Conservation (phyloP, 2,113 vertebrate species). For the Pitta sordida region DNA sequence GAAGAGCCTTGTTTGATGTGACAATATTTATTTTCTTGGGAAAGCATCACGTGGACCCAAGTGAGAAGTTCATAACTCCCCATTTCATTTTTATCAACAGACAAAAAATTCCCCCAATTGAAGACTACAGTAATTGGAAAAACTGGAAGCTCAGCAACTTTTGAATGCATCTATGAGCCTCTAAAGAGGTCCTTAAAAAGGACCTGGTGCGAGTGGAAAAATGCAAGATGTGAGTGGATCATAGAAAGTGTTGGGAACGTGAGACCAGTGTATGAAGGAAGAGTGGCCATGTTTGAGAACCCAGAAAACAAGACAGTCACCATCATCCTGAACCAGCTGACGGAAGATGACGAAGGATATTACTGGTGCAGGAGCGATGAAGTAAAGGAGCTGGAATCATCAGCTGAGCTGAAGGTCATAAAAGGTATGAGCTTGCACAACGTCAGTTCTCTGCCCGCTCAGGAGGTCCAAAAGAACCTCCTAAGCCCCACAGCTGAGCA, state of each 20-base stretch:
- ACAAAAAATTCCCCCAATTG: not conserved
- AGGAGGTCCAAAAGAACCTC: not conserved
- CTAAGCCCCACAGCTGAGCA: not conserved
- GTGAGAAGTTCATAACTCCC: fast-evolving
- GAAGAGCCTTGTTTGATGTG: not conserved
- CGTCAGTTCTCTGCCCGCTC: not conserved
- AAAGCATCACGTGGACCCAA: fast-evolving
- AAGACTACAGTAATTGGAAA: conserved; percentile 4
- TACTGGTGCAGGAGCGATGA: conserved; percentile 71
- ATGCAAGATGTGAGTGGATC: not conserved
- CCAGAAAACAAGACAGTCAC: not conserved
- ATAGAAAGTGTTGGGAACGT: not conserved
- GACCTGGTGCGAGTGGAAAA: conserved; percentile 64
- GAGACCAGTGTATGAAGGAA: not conserved
- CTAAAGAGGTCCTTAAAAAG: not conserved
- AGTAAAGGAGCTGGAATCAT: not conserved
- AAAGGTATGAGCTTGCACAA: not conserved
- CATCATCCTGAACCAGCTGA: conserved; percentile 68
- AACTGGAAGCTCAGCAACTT: conserved; percentile 51
- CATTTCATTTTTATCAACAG: conserved; percentile 30
- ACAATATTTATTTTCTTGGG: not conserved
- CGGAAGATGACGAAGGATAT: conserved; percentile 28
- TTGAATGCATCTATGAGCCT: conserved; percentile 51
- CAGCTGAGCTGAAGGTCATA: conserved; percentile 40
- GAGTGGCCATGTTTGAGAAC: conserved; percentile 34